A percentile compares a stretch with the other conserved stretches of the same genome.
Evolutionary conservation across 2,888 invertebrate species (phyloP).

Genomic region (Chelonus formosanus): DNA sequence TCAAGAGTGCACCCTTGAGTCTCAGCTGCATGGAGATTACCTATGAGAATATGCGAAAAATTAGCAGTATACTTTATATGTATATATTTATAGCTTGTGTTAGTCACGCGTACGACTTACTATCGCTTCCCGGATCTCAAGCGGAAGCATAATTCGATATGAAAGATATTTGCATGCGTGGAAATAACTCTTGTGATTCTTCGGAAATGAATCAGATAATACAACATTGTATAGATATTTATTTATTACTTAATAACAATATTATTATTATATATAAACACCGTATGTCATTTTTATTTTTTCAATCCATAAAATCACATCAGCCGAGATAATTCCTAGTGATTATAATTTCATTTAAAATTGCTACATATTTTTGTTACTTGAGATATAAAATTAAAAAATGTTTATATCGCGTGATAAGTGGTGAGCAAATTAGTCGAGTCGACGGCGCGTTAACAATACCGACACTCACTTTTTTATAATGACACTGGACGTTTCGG

Average conservation of each 20-base stretch:
- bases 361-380: no score
- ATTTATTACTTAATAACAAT: background rate
- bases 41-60: slow-evolving; percentile 6
- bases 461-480: slow-evolving; percentile 18
- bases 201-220: slow-evolving; percentile 43
- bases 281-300: background rate
- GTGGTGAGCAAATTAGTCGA: slow-evolving; percentile 22
- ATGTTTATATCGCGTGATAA: slow-evolving; percentile 26
- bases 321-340: no score
- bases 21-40: slow-evolving; percentile 2
- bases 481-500: slow-evolving; percentile 28
- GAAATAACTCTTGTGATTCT: slow-evolving; percentile 58
- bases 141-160: slow-evolving; percentile 59
- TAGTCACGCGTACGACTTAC: slow-evolving; percentile 16
- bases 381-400: slow-evolving; percentile 13
- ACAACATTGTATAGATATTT: slow-evolving; percentile 13
- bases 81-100: background rate
- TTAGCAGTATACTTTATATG: background rate
- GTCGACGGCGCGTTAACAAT: slow-evolving; percentile 26
- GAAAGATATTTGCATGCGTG: slow-evolving; percentile 59
- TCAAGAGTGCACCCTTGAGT: background rate
- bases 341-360: no score
- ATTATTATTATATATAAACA: no score
- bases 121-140: slow-evolving; percentile 47
- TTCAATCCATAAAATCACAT: background rate